Evolutionary conservation across 1,140 invertebrate genomes (phyloP), one percentile per base, ranked within the genome.

Genomic region (Drosophila ananassae): DNA sequence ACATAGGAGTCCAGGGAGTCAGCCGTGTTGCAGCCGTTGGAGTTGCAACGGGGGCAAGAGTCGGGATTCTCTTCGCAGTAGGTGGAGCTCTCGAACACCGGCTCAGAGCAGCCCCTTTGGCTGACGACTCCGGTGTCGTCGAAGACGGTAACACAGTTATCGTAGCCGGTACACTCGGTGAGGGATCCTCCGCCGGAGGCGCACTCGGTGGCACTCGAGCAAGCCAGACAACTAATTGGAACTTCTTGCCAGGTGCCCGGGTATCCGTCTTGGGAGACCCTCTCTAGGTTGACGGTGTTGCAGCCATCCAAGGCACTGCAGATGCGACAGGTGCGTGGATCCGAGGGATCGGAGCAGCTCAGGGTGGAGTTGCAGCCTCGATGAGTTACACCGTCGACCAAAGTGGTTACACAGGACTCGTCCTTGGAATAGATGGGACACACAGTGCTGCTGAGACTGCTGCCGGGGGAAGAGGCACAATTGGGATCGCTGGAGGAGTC

Each of bases 121-220:
- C 48, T 83, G 0, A 91, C 90, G 0, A 28, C 52, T 2, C 78
- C 87, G 2, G 54, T 30, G 0, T 9, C 57, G 13, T 78, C 79
- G 8, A 91, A 89, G 10, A 91, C 80, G 1, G 87, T 91, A 7
- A 76, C 77, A 10, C 90, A 91, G 25, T 89, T 90, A 17, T 91
- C 78, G 8, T 53, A 62, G 17, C 74, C 56, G 17, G 54, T 54
- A 37, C 89, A 84, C 58, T 71, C 12, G 5, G 53, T 56, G 13
- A 39, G 46, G 2, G 41, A 8, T 9, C 74, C 69, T 1, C 62
- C 71, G 2, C 67, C 56, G 10, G 68, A 55, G 1, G 54, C 57
- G 25, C 85, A 90, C 0, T 51, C 60, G 0, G 37, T 44, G 8
- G 55, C 72, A 21, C 13, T 12, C 1, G 53, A 37, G 52, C 90